phyloP scores from a whole-genome alignment of 1,140 invertebrate species.

The Oscheius sp. region DNA sequence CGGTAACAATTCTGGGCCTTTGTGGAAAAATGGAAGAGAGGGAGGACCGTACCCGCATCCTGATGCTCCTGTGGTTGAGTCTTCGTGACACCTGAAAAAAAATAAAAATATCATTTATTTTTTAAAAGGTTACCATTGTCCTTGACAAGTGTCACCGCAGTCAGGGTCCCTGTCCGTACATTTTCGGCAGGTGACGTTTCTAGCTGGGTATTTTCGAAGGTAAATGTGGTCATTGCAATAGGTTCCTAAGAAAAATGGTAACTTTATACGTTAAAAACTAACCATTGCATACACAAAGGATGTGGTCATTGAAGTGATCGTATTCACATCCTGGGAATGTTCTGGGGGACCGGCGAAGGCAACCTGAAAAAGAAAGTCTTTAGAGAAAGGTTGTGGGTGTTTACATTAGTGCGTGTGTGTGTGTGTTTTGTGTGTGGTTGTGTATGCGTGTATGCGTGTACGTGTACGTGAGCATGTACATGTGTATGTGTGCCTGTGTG shows the following conservation, averaged over 20 bases:
- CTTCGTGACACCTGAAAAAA: conserved; percentile 53
- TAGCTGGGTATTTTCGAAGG: conserved; percentile 28
- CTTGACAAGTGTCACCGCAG: conserved; percentile 22
- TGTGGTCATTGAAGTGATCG: conserved; percentile 49
- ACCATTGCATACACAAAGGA: conserved; percentile 54
- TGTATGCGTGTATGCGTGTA: no score
- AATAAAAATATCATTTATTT: neutral
- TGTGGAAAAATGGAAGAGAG: conserved; percentile 54
- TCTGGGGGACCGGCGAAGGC: conserved; percentile 47
- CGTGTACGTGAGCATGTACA: no score
- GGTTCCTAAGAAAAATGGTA: conserved; percentile 34
- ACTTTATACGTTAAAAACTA: neutral
- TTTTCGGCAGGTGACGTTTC: conserved; percentile 52
- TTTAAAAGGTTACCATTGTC: conserved; percentile 35
- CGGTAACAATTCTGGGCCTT: conserved; percentile 46
- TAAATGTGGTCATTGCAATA: conserved; percentile 56
- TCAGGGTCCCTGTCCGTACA: conserved; percentile 30
- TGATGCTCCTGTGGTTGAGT: conserved; percentile 44
- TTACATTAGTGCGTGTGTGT: no score
- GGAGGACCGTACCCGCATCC: conserved; percentile 58
- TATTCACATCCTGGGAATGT: conserved; percentile 53
- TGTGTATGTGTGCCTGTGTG: no score
- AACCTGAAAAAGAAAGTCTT: conserved; percentile 41
- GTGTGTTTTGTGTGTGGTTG: no score
- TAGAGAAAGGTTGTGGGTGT: no score